Base-by-base conservation (phyloP, 2,113 vertebrate species). In the Ginglymostoma cirratum region DNA sequence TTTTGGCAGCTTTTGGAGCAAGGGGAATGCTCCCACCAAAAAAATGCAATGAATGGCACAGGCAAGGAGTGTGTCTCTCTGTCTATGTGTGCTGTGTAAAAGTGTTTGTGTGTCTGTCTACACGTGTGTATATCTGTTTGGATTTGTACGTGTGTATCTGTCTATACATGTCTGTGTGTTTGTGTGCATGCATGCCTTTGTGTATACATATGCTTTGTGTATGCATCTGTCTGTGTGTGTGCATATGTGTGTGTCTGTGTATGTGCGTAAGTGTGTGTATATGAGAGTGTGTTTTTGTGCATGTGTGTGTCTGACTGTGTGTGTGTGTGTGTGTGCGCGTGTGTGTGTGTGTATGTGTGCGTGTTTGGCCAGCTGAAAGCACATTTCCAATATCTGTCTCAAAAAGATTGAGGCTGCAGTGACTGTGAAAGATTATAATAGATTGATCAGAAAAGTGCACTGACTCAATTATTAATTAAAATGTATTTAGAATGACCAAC, bases 41-140 rank as follows among this genome's bases (percentile, higher is more conserved):
- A 97, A 97, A 98, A 98, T 98, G 97, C 97, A 97, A 98, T 98
- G 98, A 98, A 97, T 97, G 97, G 97, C 87, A 4, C 72, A 34
- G 52, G 4, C 87, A 55, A 30, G 48, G 23, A 12, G 7, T 12
- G 12, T 61, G 8, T 61, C 7, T 61, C 7, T 61, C 55, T 61
- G 55, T 10, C 55, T 61, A 12, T 61, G 12, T 10, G 55, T 61
- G 55, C 55, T 61, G 78, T 80, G 0, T 80, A 15, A 15, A 21
- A n/a, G 34, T 80, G 78, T 80, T 34, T 80, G 6, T 27, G 69
- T 55, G 55, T 61, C 55, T 61, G 55, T 61, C 55, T 61, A 61
- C 55, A 61, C 12, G 0, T 55, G 55, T 61, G 55, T 61, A 61
- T 61, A 8, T 61, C 55, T 61, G 55, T 61, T 12, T 61, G 7